A percentile compares a stretch with the other conserved stretches of the same genome.
Conservation (phyloP, 2,888 invertebrate genomes). For the Ypsolopha sequella region DNA sequence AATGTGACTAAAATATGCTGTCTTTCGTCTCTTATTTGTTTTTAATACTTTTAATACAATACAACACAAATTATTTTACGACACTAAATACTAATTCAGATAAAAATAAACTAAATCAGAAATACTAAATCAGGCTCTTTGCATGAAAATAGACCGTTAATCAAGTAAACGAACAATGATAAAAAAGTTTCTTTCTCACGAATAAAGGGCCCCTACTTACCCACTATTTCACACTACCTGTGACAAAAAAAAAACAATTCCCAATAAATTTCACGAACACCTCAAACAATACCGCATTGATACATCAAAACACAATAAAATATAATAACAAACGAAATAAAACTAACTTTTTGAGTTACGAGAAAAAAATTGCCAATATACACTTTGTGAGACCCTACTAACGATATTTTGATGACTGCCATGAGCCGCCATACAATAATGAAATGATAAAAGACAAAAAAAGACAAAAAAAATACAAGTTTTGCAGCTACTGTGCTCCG, state of each 20-base stretch:
- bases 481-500: conserved; percentile 30
- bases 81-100: too few relatives aligned
- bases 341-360: conserved; percentile 48
- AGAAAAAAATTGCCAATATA: conserved; percentile 58
- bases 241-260: conserved; percentile 15
- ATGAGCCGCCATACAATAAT: conserved; percentile 36
- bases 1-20: too few relatives aligned
- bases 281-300: conserved; percentile 22
- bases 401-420: conserved; percentile 63
- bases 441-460: conserved; percentile 45
- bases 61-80: too few relatives aligned
- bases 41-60: too few relatives aligned
- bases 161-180: neutral
- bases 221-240: conserved; percentile 23
- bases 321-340: neutral
- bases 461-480: conserved; percentile 18
- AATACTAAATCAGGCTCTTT: neutral
- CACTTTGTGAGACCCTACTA: conserved; percentile 40
- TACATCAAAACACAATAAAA: conserved; percentile 34
- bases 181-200: neutral
- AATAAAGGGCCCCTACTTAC: neutral
- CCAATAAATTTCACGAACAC: conserved; percentile 9
- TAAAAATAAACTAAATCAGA: too few relatives aligned
- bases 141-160: neutral
- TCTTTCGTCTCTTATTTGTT: too few relatives aligned